Conservation (phyloP, 2,888 invertebrate genomes). For the Melanostoma scalare region DNA sequence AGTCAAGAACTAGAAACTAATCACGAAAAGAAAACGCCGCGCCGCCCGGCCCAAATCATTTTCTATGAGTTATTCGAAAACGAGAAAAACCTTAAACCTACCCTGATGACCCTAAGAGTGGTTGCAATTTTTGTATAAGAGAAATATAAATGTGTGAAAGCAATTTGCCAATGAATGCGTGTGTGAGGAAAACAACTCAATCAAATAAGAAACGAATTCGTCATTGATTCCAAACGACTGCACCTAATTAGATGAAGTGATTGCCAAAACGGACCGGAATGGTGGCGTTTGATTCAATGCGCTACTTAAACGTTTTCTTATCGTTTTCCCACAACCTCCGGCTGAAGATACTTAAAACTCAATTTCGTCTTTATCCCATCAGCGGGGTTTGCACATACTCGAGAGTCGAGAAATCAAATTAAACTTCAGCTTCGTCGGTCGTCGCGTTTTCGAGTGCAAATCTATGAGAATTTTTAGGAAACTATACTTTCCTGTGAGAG, state of each 20-base stretch:
- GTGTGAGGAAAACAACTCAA: constrained; percentile 78
- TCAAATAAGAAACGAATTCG: constrained; percentile 73
- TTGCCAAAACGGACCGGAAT: constrained; percentile 60
- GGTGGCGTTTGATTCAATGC: constrained; percentile 61
- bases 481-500: neutral
- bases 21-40: constrained; percentile 61
- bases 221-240: constrained; percentile 82
- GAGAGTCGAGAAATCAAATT: constrained; percentile 24
- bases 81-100: constrained; percentile 28
- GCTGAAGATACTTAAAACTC: constrained; percentile 60
- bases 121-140: constrained; percentile 59
- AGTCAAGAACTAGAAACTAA: constrained; percentile 76
- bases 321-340: constrained; percentile 68
- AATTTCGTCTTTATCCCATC: constrained; percentile 67
- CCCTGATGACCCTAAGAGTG: constrained; percentile 34
- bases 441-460: constrained; percentile 57
- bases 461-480: constrained; percentile 54
- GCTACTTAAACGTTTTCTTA: constrained; percentile 59
- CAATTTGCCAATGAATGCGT: constrained; percentile 65
- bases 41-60: constrained; percentile 17
- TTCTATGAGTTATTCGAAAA: constrained; percentile 19
- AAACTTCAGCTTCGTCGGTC: constrained; percentile 9
- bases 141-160: constrained; percentile 73
- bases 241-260: constrained; percentile 81
- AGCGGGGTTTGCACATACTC: constrained; percentile 69